Evolutionary conservation across 2,113 vertebrate genomes (phyloP).

Genomic region (Nycticebus coucang): DNA sequence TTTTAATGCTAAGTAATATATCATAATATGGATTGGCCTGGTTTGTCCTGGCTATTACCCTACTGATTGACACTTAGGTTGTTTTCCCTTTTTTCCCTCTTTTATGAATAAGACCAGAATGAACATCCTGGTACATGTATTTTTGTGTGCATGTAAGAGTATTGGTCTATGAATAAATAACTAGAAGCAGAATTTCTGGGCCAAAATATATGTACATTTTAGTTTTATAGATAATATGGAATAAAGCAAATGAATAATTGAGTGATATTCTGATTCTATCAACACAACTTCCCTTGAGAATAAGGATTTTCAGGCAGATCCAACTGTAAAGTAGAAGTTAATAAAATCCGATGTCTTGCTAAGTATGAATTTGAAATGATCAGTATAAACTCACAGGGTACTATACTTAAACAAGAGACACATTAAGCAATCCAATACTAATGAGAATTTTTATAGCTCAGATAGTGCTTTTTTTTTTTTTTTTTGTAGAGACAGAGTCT

Average conservation of each 20-base stretch:
- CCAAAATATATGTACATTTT: neutral
- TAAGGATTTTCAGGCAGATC: neutral
- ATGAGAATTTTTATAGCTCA: neutral
- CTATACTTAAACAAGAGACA: neutral
- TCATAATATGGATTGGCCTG: neutral
- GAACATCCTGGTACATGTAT: neutral
- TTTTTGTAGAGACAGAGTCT: no score
- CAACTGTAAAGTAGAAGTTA: neutral
- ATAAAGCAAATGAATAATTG: neutral
- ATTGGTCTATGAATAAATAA: slow-evolving; percentile 26
- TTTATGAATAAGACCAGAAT: neutral
- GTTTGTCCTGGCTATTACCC: neutral
- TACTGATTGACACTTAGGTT: neutral
- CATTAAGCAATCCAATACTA: neutral
- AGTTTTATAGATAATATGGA: neutral
- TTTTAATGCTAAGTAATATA: neutral
- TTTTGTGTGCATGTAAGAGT: neutral
- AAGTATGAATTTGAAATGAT: neutral
- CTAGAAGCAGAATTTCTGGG: neutral
- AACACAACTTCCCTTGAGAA: neutral
- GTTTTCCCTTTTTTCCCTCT: neutral
- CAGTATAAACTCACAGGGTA: neutral
- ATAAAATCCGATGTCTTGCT: neutral
- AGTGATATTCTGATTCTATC: neutral
- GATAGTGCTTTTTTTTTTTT: neutral